These are phyloP conservation scores for Thereuonema tuberculata DNA, from an alignment of 1,140 invertebrate genomes.

Conservation along the genomic window DNA sequence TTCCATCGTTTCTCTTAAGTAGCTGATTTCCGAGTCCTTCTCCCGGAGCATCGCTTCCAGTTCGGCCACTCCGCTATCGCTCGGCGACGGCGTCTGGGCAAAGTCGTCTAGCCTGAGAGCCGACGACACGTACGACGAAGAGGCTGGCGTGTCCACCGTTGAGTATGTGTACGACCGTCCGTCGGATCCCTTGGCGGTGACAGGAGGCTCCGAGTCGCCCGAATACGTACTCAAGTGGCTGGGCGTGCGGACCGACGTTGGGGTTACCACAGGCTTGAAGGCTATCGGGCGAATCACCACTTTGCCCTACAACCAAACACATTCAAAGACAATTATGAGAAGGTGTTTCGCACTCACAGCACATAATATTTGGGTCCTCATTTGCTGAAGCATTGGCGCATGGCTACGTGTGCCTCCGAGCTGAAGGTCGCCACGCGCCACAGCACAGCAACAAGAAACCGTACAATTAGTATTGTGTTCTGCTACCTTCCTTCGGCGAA, in stretches of 20 bases:
- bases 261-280: conserved; percentile 46
- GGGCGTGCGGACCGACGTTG: conserved; percentile 27
- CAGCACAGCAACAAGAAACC: too few relatives aligned
- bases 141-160: conserved; percentile 9
- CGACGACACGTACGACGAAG: conserved; percentile 13
- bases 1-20: conserved; percentile 58
- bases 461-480: too few relatives aligned
- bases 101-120: conserved; percentile 24
- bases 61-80: conserved; percentile 64
- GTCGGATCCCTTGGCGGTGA: background rate
- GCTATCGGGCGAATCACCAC: conserved; percentile 57
- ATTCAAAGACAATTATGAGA: too few relatives aligned
- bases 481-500: too few relatives aligned
- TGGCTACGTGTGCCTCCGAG: too few relatives aligned
- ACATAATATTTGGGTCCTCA: too few relatives aligned
- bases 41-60: conserved; percentile 56
- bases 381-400: too few relatives aligned
- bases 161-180: background rate
- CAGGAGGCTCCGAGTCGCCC: background rate
- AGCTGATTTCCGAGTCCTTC: conserved; percentile 54
- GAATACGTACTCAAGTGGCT: conserved; percentile 28
- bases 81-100: conserved; percentile 55
- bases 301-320: conserved; percentile 38
- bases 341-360: too few relatives aligned
- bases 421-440: too few relatives aligned